A percentile compares a stretch with the other conserved stretches of the same genome.
Conservation (phyloP, 2,797 vertebrate species). For the Phataginus tetradactyla region DNA sequence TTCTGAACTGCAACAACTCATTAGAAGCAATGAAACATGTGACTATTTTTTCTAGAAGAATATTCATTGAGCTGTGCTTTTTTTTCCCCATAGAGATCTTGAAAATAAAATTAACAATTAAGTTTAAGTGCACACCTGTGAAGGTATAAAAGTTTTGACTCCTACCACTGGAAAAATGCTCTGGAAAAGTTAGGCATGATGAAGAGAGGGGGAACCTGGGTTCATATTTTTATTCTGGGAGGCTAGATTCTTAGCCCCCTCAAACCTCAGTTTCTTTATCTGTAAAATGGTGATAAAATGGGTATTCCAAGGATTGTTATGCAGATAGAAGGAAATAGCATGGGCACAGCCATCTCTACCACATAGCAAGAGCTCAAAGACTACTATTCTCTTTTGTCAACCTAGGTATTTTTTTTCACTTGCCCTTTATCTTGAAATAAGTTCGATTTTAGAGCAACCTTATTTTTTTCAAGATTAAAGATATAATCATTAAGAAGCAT, state of each 20-base stretch:
- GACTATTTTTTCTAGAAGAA: constrained; percentile 68
- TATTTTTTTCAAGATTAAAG: constrained; percentile 14
- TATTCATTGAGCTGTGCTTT: constrained; percentile 68
- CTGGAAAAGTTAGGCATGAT: not conserved
- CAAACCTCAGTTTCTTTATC: not conserved
- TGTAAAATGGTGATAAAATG: constrained; percentile 19
- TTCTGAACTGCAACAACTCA: constrained; percentile 83
- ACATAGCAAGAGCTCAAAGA: not conserved
- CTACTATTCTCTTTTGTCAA: not conserved
- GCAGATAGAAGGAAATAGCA: not conserved
- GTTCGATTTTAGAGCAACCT: constrained; percentile 13
- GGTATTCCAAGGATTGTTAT: not conserved
- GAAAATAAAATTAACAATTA: constrained; percentile 60
- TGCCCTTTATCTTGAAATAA: constrained; percentile 23
- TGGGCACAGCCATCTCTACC: not conserved
- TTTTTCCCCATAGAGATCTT: not conserved
- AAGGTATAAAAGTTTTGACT: not conserved
- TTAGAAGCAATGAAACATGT: constrained; percentile 79
- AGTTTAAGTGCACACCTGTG: not conserved
- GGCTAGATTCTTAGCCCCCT: not conserved
- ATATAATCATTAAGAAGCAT: not conserved
- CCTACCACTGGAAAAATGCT: not conserved
- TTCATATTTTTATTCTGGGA: not conserved
- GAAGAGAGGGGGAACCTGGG: not conserved
- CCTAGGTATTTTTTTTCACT: not conserved